These are phyloP conservation scores for Ptyas mucosa DNA, from an alignment of 2,113 vertebrate genomes.

Conservation along the genomic window DNA sequence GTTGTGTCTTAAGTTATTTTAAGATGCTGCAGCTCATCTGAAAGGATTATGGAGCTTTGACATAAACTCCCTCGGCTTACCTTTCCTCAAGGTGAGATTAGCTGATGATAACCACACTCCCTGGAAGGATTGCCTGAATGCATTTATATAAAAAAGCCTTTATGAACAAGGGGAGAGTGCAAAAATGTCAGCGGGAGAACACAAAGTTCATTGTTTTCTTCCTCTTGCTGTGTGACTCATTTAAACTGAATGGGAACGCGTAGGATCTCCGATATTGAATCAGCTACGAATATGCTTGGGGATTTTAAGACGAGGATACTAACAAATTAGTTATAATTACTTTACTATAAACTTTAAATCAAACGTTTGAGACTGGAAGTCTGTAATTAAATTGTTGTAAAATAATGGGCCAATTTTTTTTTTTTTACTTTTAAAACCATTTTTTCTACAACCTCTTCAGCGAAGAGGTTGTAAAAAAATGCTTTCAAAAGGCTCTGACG, in stretches of 20 bases:
- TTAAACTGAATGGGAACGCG: slow-evolving; percentile 30
- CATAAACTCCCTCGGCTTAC: slow-evolving; percentile 29
- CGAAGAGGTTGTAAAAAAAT: no score
- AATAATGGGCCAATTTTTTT: slow-evolving; percentile 21
- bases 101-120: slow-evolving; percentile 47
- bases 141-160: slow-evolving; percentile 49
- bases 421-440: no score
- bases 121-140: slow-evolving; percentile 39
- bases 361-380: background rate
- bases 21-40: slow-evolving; percentile 48
- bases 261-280: slow-evolving; percentile 18
- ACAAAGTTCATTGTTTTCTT: slow-evolving; percentile 61
- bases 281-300: slow-evolving; percentile 12
- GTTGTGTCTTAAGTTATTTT: slow-evolving; percentile 57
- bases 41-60: slow-evolving; percentile 40
- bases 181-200: slow-evolving; percentile 53
- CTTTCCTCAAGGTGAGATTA: slow-evolving; percentile 33
- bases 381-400: slow-evolving; percentile 24
- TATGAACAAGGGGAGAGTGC: slow-evolving; percentile 44
- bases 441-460: no score
- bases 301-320: slow-evolving; percentile 36
- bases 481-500: no score
- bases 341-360: background rate
- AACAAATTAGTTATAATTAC: background rate
- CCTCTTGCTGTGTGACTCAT: slow-evolving; percentile 34